Evolutionary conservation across 2,113 vertebrate species (phyloP).

Genomic region (Caranx ignobilis): DNA sequence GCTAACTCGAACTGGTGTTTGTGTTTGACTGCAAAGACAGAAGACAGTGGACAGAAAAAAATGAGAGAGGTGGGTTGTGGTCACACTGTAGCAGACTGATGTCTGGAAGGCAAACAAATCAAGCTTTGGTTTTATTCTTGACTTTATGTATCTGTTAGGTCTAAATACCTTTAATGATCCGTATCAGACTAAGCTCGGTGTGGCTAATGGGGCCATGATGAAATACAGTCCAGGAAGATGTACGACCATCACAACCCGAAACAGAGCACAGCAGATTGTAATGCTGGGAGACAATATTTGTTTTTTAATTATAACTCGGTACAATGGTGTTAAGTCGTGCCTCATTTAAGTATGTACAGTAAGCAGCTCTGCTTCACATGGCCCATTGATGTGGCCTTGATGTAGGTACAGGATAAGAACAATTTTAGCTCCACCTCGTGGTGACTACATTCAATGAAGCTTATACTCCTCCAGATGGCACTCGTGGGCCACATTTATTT

Average conservation of each 20-base stretch:
- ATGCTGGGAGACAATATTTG: too few relatives aligned
- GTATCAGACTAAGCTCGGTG: too few relatives aligned
- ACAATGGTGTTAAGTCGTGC: background rate
- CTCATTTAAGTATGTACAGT: background rate
- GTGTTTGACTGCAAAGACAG: background rate
- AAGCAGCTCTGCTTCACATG: background rate
- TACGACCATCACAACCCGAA: too few relatives aligned
- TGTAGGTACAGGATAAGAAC: background rate
- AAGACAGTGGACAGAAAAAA: background rate
- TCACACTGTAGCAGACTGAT: background rate
- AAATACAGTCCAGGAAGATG: too few relatives aligned
- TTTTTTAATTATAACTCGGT: too few relatives aligned
- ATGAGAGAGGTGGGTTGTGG: background rate
- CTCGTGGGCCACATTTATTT: background rate
- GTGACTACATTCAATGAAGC: background rate
- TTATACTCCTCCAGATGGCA: background rate
- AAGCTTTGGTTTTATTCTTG: background rate
- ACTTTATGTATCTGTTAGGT: background rate
- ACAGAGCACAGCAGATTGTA: too few relatives aligned
- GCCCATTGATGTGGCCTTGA: background rate
- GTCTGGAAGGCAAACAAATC: background rate
- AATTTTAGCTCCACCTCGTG: conserved; percentile 3
- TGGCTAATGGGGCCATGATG: too few relatives aligned
- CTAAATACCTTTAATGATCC: too few relatives aligned
- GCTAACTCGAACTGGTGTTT: too few relatives aligned